phyloP scores from a whole-genome alignment of 2,113 vertebrate genomes.

The Caloenas nicobarica region DNA sequence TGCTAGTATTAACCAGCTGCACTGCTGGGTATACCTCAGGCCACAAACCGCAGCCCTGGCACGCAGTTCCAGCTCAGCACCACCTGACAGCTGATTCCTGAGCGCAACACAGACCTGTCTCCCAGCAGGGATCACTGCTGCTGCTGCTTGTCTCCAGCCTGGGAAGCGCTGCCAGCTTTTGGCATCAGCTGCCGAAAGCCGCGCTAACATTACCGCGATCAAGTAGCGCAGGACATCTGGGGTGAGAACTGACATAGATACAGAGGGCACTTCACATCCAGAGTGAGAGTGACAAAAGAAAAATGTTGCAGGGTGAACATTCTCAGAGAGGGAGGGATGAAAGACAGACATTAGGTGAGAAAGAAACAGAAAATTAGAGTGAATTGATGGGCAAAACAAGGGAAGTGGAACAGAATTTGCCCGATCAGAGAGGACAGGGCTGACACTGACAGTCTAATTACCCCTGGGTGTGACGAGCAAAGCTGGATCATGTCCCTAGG shows the following conservation, averaged over 20 bases:
- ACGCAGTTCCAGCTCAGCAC: not conserved
- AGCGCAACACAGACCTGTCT: not conserved
- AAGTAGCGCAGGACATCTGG: not conserved
- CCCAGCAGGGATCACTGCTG: not conserved
- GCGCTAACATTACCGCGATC: not conserved
- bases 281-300: not conserved
- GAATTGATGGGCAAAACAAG: not conserved
- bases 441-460: not conserved
- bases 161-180: not conserved
- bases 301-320: not conserved
- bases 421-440: not conserved
- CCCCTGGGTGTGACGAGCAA: not conserved
- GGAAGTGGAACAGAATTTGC: not conserved
- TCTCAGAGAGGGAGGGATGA: not conserved
- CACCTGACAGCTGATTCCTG: not conserved
- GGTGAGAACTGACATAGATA: not conserved
- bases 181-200: not conserved
- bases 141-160: not conserved
- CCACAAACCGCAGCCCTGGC: not conserved
- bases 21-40: not conserved
- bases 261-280: not conserved
- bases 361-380: not conserved
- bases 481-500: not conserved
- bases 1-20: not conserved
- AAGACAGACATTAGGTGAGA: not conserved